Conservation (phyloP, 2,888 invertebrate species). For the Aphrophora alni region DNA sequence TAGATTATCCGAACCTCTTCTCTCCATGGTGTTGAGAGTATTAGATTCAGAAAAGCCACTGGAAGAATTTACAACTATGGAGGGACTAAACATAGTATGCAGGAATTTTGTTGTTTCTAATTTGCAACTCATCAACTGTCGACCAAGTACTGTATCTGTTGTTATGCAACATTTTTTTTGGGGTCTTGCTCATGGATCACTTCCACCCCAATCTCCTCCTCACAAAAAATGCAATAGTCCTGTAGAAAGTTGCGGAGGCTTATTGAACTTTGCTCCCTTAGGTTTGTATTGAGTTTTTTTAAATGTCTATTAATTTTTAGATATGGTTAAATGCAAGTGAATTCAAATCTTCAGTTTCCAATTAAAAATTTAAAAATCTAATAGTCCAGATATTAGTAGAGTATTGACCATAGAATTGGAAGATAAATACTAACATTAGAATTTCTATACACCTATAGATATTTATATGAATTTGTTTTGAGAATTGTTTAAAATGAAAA, state of each 20-base stretch:
- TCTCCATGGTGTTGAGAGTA: constrained; percentile 82
- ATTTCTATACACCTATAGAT: no score
- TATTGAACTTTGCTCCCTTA: constrained; percentile 89
- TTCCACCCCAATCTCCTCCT: not conserved
- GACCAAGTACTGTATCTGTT: constrained; percentile 71
- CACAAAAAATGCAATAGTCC: constrained; percentile 58
- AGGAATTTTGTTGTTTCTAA: constrained; percentile 79
- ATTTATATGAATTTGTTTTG: no score
- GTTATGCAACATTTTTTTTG: constrained; percentile 70
- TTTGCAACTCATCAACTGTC: constrained; percentile 72
- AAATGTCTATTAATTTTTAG: constrained; percentile 34
- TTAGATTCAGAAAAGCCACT: constrained; percentile 79
- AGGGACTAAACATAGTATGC: constrained; percentile 70
- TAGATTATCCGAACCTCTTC: constrained; percentile 79
- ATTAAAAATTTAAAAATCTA: not conserved
- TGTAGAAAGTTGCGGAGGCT: constrained; percentile 66
- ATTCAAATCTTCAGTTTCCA: no score
- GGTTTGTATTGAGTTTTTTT: no score
- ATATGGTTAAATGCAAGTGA: no score
- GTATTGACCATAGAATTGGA: no score
- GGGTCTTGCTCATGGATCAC: constrained; percentile 60
- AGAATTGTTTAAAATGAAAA: no score
- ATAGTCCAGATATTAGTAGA: not conserved
- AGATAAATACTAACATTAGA: no score
- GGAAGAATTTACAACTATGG: constrained; percentile 75